Evolutionary conservation across 2,797 vertebrate genomes (phyloP).

Genomic region (Iguana delicatissima): DNA sequence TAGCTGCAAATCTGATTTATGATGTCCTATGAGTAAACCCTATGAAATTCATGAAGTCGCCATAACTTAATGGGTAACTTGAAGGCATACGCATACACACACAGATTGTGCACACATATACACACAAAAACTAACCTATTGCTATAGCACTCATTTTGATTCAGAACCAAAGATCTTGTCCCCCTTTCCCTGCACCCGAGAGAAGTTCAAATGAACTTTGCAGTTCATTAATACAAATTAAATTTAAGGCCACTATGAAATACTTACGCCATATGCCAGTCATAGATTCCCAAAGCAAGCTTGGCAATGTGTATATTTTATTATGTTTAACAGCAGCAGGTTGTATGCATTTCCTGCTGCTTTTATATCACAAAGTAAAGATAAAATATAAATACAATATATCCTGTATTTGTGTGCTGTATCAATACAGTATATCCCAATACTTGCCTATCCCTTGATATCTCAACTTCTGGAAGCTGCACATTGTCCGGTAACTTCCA

Average conservation of each 20-base stretch:
- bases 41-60: no score
- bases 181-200: neutral
- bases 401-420: neutral
- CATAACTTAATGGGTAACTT: no score
- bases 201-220: neutral
- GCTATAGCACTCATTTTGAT: no score
- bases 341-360: neutral
- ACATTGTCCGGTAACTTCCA: neutral
- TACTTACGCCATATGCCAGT: neutral
- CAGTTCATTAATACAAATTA: neutral
- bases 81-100: no score
- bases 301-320: neutral
- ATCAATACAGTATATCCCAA: neutral
- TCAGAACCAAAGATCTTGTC: neutral
- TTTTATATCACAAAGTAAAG: neutral
- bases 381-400: neutral
- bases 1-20: constrained; percentile 73
- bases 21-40: neutral
- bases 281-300: neutral
- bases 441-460: no score
- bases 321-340: no score
- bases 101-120: no score
- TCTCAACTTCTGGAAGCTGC: neutral
- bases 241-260: neutral
- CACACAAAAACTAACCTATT: no score